Base-by-base conservation (phyloP, 1,140 invertebrate species). In the Brachionus angularis region DNA sequence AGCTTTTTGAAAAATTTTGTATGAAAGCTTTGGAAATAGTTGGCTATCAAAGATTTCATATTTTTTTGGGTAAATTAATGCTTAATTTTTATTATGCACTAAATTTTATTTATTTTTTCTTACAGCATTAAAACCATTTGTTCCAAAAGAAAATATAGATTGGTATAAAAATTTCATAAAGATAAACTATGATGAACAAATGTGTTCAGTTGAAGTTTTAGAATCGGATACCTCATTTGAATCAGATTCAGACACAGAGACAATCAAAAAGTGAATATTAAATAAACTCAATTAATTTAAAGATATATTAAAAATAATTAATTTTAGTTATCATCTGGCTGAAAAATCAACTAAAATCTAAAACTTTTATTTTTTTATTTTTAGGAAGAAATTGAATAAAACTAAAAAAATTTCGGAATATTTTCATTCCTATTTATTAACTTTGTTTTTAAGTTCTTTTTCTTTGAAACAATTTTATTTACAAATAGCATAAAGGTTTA, bases 131-230 rank as follows among this genome's bases (percentile, higher is more conserved):
- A 58, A 58, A 5, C 53, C 53, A 23, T 58, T 58, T 39, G 53
- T 58, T 25, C 53, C 53, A 2, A 58, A 58, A 39, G 53, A 58
- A 1, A 58, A 58, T 58, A 3, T 58, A 18, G 53, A 58, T 39
- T 58, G 53, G 53, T 58, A 39, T n/a, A 58, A 42, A 25, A 58
- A 39, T 58, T 58, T 58, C 25, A 10, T 58, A 8, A 58, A 58
- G 39, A 23, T 36, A 5, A 58, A 58, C 27, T 58, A 58, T 25
- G 34, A 58, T 39, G 53, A 58, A 21, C 52, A 55, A 31, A 5
- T 55, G 27, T 39, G 39, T 25, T 39, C 33, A 5, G 18, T 18
- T 7, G 53, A 58, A 18, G n/a, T 18, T 14, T 58, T 58, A 23
- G 25, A 58, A 18, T 39, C 53, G 10, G 53, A 58, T n/a, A 23